Base-by-base conservation (phyloP, 2,113 vertebrate species). In the Cyphomyrus plagiostoma region DNA sequence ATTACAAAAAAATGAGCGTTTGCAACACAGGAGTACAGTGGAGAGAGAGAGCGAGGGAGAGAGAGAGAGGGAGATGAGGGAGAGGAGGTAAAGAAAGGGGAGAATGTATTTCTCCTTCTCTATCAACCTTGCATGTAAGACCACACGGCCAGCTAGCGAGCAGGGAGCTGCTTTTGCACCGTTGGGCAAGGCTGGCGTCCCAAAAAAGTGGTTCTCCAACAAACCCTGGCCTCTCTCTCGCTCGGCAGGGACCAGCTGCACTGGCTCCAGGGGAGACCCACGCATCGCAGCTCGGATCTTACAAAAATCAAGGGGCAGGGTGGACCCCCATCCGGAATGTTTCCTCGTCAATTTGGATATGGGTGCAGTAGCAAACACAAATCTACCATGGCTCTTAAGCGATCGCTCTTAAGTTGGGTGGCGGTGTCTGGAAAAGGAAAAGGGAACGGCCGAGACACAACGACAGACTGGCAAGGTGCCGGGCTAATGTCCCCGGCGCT, bases 401-500 rank as follows among this genome's bases (percentile, higher is more conserved):
- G 45, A 48, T 84, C 92, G 92, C 91, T 90, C 93, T 92, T 93
- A 93, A 95, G 94, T 93, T 92, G 94, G 93, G 91, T 94, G 93
- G 88, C 90, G 93, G 86, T 91, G 93, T 93, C 92, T 95, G 94
- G 93, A 92, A 91, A 89, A 82, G 74, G 93, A 93, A 66, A 70
- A 91, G 92, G 94, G 94, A 95, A 94, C 94, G 92, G 93, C 95
- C 93, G 93, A 92, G 93, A 95, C 94, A 95, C 94, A 95, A 94
- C 93, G 94, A 42, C 88, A 92, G 92, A 93, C 93, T 95, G 94
- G 97, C 95, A 93, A 94, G 95, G 96, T 94, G 96, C 95, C 94
- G 95, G n/a, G 97, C 96, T 98, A 98, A 98, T 97, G 97, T 99
- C 97, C 96, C 96, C 96, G 96, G 97, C 96, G 97, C 97, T 99